phyloP scores from a whole-genome alignment of 2,888 invertebrate genomes.

The Arge pagana region DNA sequence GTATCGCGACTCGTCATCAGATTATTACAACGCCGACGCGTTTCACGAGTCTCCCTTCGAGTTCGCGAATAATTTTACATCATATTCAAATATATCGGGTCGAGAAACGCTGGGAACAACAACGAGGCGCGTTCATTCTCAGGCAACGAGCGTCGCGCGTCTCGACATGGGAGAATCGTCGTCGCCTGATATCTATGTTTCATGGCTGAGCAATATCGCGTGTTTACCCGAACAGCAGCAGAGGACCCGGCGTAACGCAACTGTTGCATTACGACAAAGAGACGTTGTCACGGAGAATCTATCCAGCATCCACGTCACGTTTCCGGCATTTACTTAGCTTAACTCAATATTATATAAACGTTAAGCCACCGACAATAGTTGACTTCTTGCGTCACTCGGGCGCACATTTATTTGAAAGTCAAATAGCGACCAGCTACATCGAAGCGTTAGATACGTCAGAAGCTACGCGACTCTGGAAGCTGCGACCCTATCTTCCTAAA shows the following conservation, averaged over 20 bases:
- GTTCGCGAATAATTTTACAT: too few species aligned
- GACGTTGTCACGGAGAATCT: conserved; percentile 43
- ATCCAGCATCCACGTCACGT: conserved; percentile 35
- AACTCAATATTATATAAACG: conserved; percentile 45
- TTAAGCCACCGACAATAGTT: conserved; percentile 8
- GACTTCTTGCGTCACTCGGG: conserved; percentile 1
- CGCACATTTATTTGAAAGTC: conserved; percentile 6
- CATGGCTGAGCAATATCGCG: conserved; percentile 41
- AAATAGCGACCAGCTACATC: too few species aligned
- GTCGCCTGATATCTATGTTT: conserved; percentile 37
- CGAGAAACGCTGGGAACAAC: too few species aligned
- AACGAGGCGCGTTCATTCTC: neutral
- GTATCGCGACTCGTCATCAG: neutral
- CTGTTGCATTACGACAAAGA: conserved; percentile 42
- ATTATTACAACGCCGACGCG: neutral
- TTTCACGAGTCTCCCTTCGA: neutral
- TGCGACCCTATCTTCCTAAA: too few species aligned
- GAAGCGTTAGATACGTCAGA: too few species aligned
- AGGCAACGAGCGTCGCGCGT: conserved; percentile 17
- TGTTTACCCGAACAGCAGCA: conserved; percentile 35
- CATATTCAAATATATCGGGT: too few species aligned
- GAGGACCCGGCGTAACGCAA: conserved; percentile 8
- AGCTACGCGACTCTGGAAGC: too few species aligned
- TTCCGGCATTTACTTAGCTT: conserved; percentile 47
- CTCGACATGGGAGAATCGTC: conserved; percentile 11